Conservation (phyloP, 2,888 invertebrate species). For the Archips crataeganus region DNA sequence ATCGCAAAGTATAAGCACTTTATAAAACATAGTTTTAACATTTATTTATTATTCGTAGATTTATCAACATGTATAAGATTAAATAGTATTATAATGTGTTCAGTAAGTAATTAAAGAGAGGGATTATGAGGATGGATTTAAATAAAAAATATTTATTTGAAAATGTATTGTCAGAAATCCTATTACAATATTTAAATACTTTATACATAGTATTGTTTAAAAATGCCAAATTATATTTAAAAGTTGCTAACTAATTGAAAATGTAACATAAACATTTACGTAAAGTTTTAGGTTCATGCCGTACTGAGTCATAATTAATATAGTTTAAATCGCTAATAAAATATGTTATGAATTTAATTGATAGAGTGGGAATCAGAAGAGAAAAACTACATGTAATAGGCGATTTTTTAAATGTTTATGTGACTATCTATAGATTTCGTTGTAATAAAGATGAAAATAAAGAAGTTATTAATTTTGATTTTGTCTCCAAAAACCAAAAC, state of each 20-base stretch:
- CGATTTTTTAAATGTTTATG: slow-evolving; percentile 68
- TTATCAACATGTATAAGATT: slow-evolving; percentile 59
- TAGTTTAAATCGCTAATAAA: slow-evolving; percentile 23
- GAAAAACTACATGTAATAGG: slow-evolving; percentile 45
- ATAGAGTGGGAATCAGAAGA: slow-evolving; percentile 24
- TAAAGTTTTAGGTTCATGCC: slow-evolving; percentile 39
- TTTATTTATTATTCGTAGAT: slow-evolving; percentile 62
- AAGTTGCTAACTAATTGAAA: slow-evolving; percentile 50
- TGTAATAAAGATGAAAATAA: slow-evolving; percentile 72
- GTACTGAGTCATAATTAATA: slow-evolving; percentile 13
- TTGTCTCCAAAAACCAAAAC: slow-evolving; percentile 44
- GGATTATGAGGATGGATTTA: slow-evolving; percentile 25
- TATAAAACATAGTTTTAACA: slow-evolving; percentile 52
- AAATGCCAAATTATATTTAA: slow-evolving; percentile 45
- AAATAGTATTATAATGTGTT: slow-evolving; percentile 73
- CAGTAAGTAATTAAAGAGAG: slow-evolving; percentile 56
- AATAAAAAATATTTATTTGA: slow-evolving; percentile 30
- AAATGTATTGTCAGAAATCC: slow-evolving; percentile 4
- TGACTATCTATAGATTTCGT: slow-evolving; percentile 80
- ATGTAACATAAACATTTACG: slow-evolving; percentile 30
- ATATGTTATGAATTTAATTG: slow-evolving; percentile 22
- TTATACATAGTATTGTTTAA: slow-evolving; percentile 20
- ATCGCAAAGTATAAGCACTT: slow-evolving; percentile 64
- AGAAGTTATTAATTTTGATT: slow-evolving; percentile 30
- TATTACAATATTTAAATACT: slow-evolving; percentile 2